Conservation (phyloP, 53 echinoderm and acorn worm genomes). For the Zoroaster sp. region DNA sequence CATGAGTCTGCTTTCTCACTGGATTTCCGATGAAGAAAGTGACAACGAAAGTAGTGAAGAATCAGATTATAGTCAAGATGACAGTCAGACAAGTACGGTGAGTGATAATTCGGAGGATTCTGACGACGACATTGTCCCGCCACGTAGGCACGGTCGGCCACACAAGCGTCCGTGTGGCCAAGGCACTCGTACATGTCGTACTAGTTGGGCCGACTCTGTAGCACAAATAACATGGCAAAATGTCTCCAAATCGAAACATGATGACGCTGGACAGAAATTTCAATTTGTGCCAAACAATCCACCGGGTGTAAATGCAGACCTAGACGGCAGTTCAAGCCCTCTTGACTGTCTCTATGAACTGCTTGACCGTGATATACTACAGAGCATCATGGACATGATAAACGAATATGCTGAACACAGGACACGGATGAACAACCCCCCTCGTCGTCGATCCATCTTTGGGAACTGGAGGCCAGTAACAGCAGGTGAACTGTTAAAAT, state of each 20-base stretch:
- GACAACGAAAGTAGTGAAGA: too few relatives aligned
- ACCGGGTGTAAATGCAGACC: conserved; percentile 9
- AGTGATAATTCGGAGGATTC: not conserved
- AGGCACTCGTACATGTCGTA: not conserved
- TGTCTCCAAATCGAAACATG: not conserved
- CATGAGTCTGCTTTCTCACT: too few relatives aligned
- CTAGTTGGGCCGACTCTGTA: not conserved
- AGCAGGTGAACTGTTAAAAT: too few relatives aligned
- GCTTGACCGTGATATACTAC: not conserved
- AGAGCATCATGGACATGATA: not conserved
- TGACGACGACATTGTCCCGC: not conserved
- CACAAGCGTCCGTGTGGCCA: not conserved
- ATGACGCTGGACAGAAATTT: not conserved
- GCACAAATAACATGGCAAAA: not conserved
- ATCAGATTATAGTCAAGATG: not conserved
- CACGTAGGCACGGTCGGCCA: not conserved
- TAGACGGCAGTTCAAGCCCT: not conserved
- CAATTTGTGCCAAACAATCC: not conserved
- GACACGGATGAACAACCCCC: not conserved
- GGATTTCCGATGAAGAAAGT: too few relatives aligned
- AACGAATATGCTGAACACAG: not conserved
- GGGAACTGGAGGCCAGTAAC: not conserved
- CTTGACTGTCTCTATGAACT: conserved; percentile 15
- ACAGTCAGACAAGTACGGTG: not conserved
- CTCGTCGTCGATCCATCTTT: not conserved